A percentile compares a stretch with the other conserved stretches of the same genome.
Evolutionary conservation across 2,888 invertebrate species (phyloP).

Genomic region (Drosophila ezoana): DNA sequence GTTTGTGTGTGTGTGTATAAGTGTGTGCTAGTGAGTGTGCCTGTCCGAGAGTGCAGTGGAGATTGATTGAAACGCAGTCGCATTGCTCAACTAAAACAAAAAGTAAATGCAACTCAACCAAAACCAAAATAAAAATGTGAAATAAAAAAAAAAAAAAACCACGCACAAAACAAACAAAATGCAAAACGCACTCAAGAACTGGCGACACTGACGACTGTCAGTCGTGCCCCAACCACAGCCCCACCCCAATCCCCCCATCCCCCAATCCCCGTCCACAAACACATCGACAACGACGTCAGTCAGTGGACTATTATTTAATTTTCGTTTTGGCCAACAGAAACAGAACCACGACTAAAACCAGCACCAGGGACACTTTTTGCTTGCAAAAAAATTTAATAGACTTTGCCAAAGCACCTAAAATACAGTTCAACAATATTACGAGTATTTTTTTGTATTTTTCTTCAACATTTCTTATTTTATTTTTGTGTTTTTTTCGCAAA

Average conservation of each 20-base stretch:
- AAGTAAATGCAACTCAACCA: conserved; percentile 43
- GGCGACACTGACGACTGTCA: conserved; percentile 48
- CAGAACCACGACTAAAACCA: conserved; percentile 9
- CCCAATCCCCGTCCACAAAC: neutral
- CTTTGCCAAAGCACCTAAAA: conserved; percentile 67
- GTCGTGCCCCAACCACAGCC: conserved; percentile 21
- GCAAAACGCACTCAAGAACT: conserved; percentile 51
- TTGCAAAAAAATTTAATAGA: conserved; percentile 44
- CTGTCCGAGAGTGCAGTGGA: conserved; percentile 48
- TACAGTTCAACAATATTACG: conserved; percentile 73
- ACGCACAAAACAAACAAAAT: conserved; percentile 48
- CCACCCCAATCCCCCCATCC: too few relatives aligned
- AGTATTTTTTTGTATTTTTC: conserved; percentile 41
- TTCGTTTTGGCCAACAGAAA: conserved; percentile 43
- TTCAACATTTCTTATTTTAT: conserved; percentile 19
- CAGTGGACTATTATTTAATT: conserved; percentile 75
- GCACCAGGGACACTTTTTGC: conserved; percentile 60
- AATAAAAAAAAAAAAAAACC: conserved; percentile 13
- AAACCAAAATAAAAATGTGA: conserved; percentile 20
- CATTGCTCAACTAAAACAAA: conserved; percentile 44
- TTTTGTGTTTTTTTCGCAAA: conserved; percentile 33
- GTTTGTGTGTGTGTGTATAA: conserved; percentile 18
- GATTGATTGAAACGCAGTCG: conserved; percentile 78
- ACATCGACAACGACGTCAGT: conserved; percentile 69
- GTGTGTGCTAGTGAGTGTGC: conserved; percentile 14